Conservation (phyloP, 1,140 invertebrate genomes). For the Pygmarrhopalites habei region DNA sequence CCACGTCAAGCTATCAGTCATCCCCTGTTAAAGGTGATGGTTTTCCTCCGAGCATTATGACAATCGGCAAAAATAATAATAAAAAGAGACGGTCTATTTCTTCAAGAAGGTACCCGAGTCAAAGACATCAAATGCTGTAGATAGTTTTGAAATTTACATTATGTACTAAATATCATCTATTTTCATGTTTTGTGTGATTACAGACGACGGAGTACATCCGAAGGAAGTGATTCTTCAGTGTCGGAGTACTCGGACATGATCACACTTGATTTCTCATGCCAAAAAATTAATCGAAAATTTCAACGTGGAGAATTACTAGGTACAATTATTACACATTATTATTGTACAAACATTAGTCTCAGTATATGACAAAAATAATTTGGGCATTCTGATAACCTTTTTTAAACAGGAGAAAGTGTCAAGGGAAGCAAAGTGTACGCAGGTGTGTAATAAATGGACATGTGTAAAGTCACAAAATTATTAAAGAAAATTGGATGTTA, state of each 20-base stretch:
- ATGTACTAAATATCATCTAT: too few species aligned
- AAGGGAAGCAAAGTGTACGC: constrained; percentile 57
- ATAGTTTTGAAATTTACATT: constrained; percentile 40
- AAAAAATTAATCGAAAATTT: constrained; percentile 10
- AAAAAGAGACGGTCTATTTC: constrained; percentile 21
- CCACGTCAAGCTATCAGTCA: not conserved
- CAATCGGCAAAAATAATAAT: not conserved
- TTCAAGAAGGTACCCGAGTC: constrained; percentile 1
- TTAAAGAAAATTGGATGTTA: too few species aligned
- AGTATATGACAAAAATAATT: too few species aligned
- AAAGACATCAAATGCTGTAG: constrained; percentile 31
- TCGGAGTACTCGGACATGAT: constrained; percentile 50
- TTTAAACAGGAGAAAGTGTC: constrained; percentile 46
- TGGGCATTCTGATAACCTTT: too few species aligned
- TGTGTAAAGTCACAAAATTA: too few species aligned
- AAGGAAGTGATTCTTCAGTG: constrained; percentile 45
- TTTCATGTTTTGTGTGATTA: constrained; percentile 8
- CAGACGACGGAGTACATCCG: constrained; percentile 40
- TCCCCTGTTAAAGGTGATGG: constrained; percentile 12
- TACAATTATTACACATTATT: constrained; percentile 51
- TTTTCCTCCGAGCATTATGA: not conserved
- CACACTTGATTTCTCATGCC: constrained; percentile 13
- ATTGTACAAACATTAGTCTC: not conserved
- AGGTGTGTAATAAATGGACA: too few species aligned
- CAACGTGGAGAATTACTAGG: constrained; percentile 47